Percentiles rank a stretch among this genome's conserved stretches.
Evolutionary conservation across 1,140 invertebrate genomes (phyloP).

Genomic region (Streblospio benedicti): DNA sequence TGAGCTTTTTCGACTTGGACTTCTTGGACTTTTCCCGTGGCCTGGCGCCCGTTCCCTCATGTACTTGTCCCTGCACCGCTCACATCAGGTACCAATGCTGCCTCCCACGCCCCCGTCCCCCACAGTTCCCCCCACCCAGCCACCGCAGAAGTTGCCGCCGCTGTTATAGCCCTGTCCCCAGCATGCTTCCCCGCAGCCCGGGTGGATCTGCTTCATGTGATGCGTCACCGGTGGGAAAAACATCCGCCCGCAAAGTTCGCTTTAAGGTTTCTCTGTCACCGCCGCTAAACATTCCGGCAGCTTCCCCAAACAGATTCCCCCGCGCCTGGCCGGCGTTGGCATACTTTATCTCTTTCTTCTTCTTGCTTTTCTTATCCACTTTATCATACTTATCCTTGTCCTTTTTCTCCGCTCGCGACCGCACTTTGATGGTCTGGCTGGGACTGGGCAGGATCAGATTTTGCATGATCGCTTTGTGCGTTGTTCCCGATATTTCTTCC

Average conservation of each 20-base stretch:
- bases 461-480: constrained; percentile 58
- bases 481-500: constrained; percentile 69
- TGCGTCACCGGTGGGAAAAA: constrained; percentile 73
- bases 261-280: too few species aligned
- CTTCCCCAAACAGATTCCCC: constrained; percentile 46
- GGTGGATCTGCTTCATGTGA: constrained; percentile 81
- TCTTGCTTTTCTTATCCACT: constrained; percentile 40
- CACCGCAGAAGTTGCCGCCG: constrained; percentile 72
- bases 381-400: constrained; percentile 43
- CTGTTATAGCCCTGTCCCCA: constrained; percentile 80
- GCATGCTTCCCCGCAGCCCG: constrained; percentile 76
- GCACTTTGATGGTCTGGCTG: constrained; percentile 38
- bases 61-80: constrained; percentile 67
- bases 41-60: constrained; percentile 51
- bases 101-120: constrained; percentile 68
- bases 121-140: constrained; percentile 82
- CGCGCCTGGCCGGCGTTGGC: constrained; percentile 10
- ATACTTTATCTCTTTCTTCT: constrained; percentile 47
- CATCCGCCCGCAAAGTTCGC: constrained; percentile 75
- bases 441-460: constrained; percentile 49
- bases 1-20: constrained; percentile 38
- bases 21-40: constrained; percentile 41
- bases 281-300: constrained; percentile 26
- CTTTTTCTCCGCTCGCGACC: constrained; percentile 50
- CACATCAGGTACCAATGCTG: constrained; percentile 82